Percentiles rank a stretch among this genome's conserved stretches.
These are phyloP conservation scores for Psix sp. DNA, from an alignment of 1,140 invertebrate genomes.

Conservation along the genomic window DNA sequence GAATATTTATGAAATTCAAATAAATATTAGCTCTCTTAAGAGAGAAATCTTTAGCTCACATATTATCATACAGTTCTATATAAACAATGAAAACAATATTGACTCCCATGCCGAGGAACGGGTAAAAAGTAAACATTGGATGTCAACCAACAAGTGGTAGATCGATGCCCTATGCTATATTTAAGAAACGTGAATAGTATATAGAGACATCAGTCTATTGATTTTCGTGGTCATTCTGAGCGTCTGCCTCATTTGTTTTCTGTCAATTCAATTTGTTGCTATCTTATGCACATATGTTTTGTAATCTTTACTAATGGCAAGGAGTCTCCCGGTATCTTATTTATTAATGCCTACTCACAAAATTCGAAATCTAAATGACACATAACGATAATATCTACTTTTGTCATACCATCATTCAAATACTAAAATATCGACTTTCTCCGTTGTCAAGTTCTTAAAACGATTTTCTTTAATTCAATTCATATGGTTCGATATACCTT, in stretches of 20 bases:
- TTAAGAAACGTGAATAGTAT: slow-evolving; percentile 9
- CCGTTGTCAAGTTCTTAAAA: no score
- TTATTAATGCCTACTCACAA: slow-evolving; percentile 1
- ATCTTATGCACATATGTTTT: slow-evolving; percentile 37
- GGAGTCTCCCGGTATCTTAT: slow-evolving; percentile 46
- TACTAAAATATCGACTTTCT: no score
- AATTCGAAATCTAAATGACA: slow-evolving; percentile 21
- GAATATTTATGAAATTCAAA: no score
- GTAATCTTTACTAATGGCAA: slow-evolving; percentile 21
- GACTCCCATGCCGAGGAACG: no score
- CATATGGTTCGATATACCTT: no score
- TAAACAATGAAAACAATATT: no score
- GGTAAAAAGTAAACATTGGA: slow-evolving; percentile 28
- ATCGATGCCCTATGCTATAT: slow-evolving; percentile 41
- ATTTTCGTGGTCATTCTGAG: slow-evolving; percentile 36
- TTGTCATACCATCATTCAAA: no score
- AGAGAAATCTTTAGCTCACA: no score
- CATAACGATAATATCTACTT: neutral
- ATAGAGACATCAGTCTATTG: slow-evolving; percentile 47
- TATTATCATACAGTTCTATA: no score
- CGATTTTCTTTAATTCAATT: no score
- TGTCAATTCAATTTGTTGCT: slow-evolving; percentile 30
- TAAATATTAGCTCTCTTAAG: no score
- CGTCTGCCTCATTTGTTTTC: slow-evolving; percentile 29
- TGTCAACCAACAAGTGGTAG: slow-evolving; percentile 32